Percentiles rank a stretch among this genome's conserved stretches.
phyloP scores from a whole-genome alignment of 2,888 invertebrate species.

The Alloplasta piceator region DNA sequence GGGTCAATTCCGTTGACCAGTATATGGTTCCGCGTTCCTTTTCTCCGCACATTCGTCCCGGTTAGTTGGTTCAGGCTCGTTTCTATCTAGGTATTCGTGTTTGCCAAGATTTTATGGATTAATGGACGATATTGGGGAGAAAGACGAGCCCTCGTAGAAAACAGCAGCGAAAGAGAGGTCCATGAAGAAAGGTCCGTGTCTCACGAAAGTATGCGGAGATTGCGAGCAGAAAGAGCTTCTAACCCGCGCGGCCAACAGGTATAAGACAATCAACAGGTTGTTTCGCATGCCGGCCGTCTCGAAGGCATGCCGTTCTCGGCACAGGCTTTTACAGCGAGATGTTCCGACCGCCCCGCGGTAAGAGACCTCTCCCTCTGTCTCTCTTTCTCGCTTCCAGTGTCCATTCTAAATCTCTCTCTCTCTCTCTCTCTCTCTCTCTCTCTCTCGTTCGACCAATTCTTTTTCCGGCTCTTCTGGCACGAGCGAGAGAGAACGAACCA shows the following conservation, averaged over 20 bases:
- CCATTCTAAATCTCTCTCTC: conserved; percentile 20
- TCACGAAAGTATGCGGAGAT: conserved; percentile 72
- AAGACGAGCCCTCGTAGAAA: conserved; percentile 2
- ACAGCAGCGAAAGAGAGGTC: conserved; percentile 19
- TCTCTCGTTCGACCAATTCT: conserved; percentile 2
- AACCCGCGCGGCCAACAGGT: conserved; percentile 74
- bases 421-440: conserved; percentile 35
- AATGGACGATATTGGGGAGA: conserved; percentile 7
- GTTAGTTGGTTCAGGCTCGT: conserved; percentile 13
- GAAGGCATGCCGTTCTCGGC: conserved; percentile 68
- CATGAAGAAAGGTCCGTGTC: conserved; percentile 53
- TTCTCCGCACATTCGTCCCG: background rate
- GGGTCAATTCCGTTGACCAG: too few relatives aligned
- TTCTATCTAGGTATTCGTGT: background rate
- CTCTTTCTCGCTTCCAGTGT: conserved; percentile 19
- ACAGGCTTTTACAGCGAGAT: conserved; percentile 61
- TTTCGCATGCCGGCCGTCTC: conserved; percentile 78
- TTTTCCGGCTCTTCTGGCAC: conserved; percentile 20
- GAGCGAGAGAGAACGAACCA: conserved; percentile 51
- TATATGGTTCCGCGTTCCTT: background rate
- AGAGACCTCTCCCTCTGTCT: conserved; percentile 29
- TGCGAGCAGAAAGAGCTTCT: conserved; percentile 70
- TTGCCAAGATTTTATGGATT: conserved; percentile 1
- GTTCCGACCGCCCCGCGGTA: conserved; percentile 41
- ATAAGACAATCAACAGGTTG: conserved; percentile 81